These are phyloP conservation scores for Cataglyphis albicans DNA, from an alignment of 2,888 invertebrate genomes.

Conservation along the genomic window DNA sequence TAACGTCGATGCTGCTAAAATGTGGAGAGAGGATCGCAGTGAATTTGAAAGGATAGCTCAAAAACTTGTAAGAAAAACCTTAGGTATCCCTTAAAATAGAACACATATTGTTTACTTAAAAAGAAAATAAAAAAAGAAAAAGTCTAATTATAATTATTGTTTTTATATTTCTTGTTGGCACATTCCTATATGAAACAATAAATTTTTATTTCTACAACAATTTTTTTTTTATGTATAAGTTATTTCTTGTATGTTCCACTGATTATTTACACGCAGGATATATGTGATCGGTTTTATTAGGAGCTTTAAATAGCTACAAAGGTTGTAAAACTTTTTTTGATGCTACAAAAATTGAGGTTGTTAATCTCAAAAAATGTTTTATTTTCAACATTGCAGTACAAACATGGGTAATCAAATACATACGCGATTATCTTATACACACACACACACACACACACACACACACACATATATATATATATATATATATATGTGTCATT, in stretches of 20 bases:
- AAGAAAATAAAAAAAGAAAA: background rate
- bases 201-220: constrained; percentile 53
- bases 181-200: constrained; percentile 50
- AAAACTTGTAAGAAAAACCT: constrained; percentile 95
- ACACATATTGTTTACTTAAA: constrained; percentile 7
- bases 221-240: background rate
- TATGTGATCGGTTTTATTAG: background rate
- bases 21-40: constrained; percentile 98
- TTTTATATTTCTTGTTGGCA: constrained; percentile 27
- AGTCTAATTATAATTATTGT: constrained; percentile 7
- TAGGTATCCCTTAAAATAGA: constrained; percentile 89
- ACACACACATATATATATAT: no score
- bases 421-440: constrained; percentile 71
- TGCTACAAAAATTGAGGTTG: background rate
- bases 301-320: background rate
- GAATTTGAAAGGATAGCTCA: constrained; percentile 98
- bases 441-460: no score
- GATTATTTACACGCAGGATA: background rate
- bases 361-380: constrained; percentile 79
- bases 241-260: background rate
- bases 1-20: constrained; percentile 99
- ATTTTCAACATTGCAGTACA: constrained; percentile 82
- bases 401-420: constrained; percentile 81
- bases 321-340: background rate
- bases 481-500: constrained; percentile 62